A percentile compares a stretch with the other conserved stretches of the same genome.
These are phyloP conservation scores for Leucoptera coffeella DNA, from an alignment of 2,888 invertebrate genomes.

Conservation along the genomic window DNA sequence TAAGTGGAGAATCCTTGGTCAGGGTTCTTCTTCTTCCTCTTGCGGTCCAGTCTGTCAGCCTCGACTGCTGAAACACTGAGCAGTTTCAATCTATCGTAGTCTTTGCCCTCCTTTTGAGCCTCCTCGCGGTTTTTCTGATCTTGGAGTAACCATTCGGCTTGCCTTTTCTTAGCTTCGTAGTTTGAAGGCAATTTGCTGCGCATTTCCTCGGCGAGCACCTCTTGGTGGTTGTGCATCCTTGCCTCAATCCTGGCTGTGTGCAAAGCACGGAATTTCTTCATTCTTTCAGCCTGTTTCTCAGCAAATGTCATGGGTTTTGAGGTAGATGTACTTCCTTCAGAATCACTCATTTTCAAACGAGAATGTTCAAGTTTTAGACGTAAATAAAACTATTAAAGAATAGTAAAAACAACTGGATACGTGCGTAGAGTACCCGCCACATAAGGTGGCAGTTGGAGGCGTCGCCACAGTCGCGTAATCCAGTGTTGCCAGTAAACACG, in stretches of 20 bases:
- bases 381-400: too few species aligned
- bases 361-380: background rate
- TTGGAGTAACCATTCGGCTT: slow-evolving; percentile 89
- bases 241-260: slow-evolving; percentile 84
- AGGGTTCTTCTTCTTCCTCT: slow-evolving; percentile 88
- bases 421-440: too few species aligned
- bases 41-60: slow-evolving; percentile 76
- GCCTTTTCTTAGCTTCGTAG: slow-evolving; percentile 84
- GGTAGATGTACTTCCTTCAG: slow-evolving; percentile 14
- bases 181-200: slow-evolving; percentile 87
- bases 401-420: too few species aligned
- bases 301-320: slow-evolving; percentile 41
- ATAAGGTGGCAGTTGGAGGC: too few species aligned
- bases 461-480: too few species aligned
- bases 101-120: slow-evolving; percentile 70
- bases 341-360: slow-evolving; percentile 27
- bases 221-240: slow-evolving; percentile 85
- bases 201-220: slow-evolving; percentile 94
- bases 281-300: slow-evolving; percentile 69
- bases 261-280: slow-evolving; percentile 66
- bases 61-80: slow-evolving; percentile 86
- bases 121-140: slow-evolving; percentile 81
- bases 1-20: slow-evolving; percentile 93
- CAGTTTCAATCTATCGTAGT: slow-evolving; percentile 84
- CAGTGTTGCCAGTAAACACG: too few species aligned